Evolutionary conservation across 2,113 vertebrate species (phyloP).

Genomic region (Eulacestoma nigropectus): DNA sequence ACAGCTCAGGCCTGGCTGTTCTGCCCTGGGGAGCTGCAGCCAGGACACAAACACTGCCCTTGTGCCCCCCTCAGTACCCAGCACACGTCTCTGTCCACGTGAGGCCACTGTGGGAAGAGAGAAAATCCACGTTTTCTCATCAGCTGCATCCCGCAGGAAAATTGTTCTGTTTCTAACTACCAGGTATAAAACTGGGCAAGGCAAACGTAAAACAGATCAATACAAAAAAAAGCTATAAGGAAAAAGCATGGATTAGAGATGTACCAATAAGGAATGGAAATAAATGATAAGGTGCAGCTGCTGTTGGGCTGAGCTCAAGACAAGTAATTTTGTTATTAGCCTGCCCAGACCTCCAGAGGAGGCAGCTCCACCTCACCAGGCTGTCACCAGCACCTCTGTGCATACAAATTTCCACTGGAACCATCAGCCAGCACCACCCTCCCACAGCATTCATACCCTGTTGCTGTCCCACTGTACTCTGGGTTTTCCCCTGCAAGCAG

Average conservation of each 20-base stretch:
- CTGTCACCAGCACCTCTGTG: neutral
- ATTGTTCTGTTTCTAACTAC: neutral
- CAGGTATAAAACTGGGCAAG: neutral
- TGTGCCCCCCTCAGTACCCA: rapidly evolving
- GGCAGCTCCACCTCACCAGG: neutral
- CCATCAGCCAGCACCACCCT: neutral
- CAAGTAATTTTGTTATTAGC: neutral
- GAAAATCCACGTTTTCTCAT: neutral
- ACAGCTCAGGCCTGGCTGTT: neutral
- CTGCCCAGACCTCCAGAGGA: neutral
- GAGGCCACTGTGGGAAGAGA: rapidly evolving
- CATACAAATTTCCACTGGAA: neutral
- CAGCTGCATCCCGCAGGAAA: neutral
- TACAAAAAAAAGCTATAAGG: neutral
- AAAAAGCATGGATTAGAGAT: neutral
- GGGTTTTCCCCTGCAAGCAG: neutral
- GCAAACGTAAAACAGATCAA: neutral
- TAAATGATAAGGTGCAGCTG: neutral
- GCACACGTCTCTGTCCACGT: rapidly evolving
- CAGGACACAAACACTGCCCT: neutral
- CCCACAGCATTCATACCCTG: neutral
- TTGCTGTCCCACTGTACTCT: rapidly evolving
- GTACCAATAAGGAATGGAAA: neutral
- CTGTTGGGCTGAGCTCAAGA: neutral
- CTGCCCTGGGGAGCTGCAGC: neutral